A percentile compares a stretch with the other conserved stretches of the same genome.
Evolutionary conservation across 1,140 invertebrate genomes (phyloP).

Genomic region (Drosophila guanche): DNA sequence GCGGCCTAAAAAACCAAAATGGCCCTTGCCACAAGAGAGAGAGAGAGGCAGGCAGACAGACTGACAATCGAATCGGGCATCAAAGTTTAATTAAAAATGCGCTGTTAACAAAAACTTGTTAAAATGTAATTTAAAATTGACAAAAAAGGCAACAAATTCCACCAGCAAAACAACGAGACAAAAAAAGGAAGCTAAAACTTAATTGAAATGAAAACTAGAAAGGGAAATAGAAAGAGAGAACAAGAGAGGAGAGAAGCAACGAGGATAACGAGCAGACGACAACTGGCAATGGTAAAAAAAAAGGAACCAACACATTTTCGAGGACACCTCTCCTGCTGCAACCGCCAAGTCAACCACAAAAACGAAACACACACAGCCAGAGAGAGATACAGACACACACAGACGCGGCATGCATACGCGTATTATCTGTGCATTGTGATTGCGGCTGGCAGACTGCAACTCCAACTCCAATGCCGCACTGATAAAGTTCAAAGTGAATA

Average conservation of each 20-base stretch:
- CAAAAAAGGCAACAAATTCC: constrained; percentile 22
- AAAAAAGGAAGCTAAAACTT: background rate
- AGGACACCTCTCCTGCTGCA: background rate
- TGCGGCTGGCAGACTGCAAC: too few relatives aligned
- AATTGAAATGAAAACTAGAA: constrained; percentile 27
- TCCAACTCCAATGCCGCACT: constrained; percentile 25
- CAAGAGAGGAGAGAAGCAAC: background rate
- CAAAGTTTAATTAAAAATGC: constrained; percentile 71
- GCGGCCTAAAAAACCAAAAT: constrained; percentile 50
- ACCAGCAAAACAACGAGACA: constrained; percentile 1
- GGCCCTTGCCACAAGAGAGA: background rate
- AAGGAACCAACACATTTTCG: constrained; percentile 47
- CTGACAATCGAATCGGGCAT: constrained; percentile 32
- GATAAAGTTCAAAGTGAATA: constrained; percentile 80
- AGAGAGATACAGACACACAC: constrained; percentile 10
- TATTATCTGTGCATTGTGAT: constrained; percentile 50
- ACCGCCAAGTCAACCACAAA: constrained; percentile 30
- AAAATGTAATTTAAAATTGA: constrained; percentile 69
- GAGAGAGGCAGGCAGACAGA: background rate
- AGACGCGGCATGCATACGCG: constrained; percentile 14
- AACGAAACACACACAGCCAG: constrained; percentile 4
- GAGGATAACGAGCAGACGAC: background rate
- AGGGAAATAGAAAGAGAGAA: background rate
- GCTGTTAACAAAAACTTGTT: constrained; percentile 43
- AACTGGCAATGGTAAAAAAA: constrained; percentile 6